Conservation (phyloP, 2,888 invertebrate genomes). For the Epirrhoe tristata region DNA sequence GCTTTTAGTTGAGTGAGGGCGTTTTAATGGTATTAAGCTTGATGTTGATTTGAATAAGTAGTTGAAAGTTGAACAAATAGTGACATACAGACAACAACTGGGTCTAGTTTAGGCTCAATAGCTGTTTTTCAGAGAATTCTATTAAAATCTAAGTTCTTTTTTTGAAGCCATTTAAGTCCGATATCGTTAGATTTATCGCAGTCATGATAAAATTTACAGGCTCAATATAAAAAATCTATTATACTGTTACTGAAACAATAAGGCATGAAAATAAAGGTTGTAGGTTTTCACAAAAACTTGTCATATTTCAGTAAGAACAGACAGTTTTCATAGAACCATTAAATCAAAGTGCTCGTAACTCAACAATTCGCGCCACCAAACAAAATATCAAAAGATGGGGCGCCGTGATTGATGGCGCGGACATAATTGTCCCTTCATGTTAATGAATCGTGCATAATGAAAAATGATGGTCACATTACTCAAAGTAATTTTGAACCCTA, state of each 20-base stretch:
- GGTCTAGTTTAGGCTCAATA: neutral
- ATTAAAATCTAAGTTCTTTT: too few relatives aligned
- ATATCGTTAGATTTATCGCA: too few relatives aligned
- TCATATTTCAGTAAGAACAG: slow-evolving; percentile 23
- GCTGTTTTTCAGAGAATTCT: neutral
- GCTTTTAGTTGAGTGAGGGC: slow-evolving; percentile 39
- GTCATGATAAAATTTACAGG: too few relatives aligned
- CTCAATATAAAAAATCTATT: too few relatives aligned
- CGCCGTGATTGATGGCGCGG: slow-evolving; percentile 76
- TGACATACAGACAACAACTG: slow-evolving; percentile 20
- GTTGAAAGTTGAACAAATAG: slow-evolving; percentile 20
- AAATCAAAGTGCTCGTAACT: slow-evolving; percentile 37
- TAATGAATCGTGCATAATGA: slow-evolving; percentile 83
- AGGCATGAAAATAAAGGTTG: neutral
- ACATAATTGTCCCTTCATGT: slow-evolving; percentile 81
- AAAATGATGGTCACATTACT: slow-evolving; percentile 69
- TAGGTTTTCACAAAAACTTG: slow-evolving; percentile 1
- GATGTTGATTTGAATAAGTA: slow-evolving; percentile 40
- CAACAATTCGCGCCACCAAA: slow-evolving; percentile 49
- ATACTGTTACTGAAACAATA: neutral
- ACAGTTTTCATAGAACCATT: slow-evolving; percentile 30
- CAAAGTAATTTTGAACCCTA: slow-evolving; percentile 39
- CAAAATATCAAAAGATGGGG: slow-evolving; percentile 74
- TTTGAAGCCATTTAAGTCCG: too few relatives aligned
- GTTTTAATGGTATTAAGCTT: slow-evolving; percentile 44